Evolutionary conservation across 2,888 invertebrate species (phyloP).

Genomic region (Drosophila falleni): DNA sequence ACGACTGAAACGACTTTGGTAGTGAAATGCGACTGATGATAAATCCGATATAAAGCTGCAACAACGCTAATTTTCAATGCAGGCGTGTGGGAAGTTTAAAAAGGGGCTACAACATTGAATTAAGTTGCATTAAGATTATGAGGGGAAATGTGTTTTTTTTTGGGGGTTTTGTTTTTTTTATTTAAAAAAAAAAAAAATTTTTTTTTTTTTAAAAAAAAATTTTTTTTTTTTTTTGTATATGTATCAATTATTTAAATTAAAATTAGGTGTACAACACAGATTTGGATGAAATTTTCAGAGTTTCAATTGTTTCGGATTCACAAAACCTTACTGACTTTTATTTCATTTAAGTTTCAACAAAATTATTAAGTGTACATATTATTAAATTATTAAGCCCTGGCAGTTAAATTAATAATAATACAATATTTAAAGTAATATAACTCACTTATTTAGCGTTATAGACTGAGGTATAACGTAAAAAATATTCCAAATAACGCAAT

Average conservation of each 20-base stretch:
- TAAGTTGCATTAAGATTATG: slow-evolving; percentile 23
- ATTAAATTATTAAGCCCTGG: not conserved
- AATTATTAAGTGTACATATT: no score
- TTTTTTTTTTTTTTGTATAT: no score
- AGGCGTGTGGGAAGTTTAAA: slow-evolving; percentile 27
- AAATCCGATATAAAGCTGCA: slow-evolving; percentile 51
- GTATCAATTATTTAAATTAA: not conserved
- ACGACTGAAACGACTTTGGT: slow-evolving; percentile 19
- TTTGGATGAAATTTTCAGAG: not conserved
- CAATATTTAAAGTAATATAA: slow-evolving; percentile 18
- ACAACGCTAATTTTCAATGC: slow-evolving; percentile 31
- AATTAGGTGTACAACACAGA: not conserved
- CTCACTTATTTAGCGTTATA: slow-evolving; percentile 83
- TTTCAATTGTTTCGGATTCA: not conserved
- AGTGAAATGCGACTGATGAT: slow-evolving; percentile 50
- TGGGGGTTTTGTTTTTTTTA: no score
- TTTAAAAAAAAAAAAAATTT: no score
- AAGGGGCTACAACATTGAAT: slow-evolving; percentile 22
- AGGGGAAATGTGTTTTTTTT: no score
- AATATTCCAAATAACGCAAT: slow-evolving; percentile 74
- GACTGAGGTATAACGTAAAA: slow-evolving; percentile 81
- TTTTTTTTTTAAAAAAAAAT: no score
- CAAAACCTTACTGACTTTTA: no score
- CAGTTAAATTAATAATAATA: not conserved
- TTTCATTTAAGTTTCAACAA: no score